These are phyloP conservation scores for Perca fluviatilis DNA, from an alignment of 2,113 vertebrate species.

Conservation along the genomic window DNA sequence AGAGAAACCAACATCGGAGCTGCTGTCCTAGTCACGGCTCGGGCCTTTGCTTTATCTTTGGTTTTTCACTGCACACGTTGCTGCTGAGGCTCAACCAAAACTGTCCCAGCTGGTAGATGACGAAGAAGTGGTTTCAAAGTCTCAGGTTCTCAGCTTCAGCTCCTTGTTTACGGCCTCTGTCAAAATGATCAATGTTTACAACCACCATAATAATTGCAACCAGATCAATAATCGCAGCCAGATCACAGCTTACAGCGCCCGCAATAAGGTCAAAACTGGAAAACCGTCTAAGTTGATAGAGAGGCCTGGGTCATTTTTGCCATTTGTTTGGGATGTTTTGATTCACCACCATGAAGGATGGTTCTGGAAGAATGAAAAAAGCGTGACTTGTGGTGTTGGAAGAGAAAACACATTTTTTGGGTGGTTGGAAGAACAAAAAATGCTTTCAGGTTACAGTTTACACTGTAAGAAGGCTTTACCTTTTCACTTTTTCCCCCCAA, in stretches of 20 bases:
- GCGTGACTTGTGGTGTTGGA: conserved; percentile 27
- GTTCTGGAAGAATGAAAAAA: conserved; percentile 7
- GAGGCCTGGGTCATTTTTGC: background rate
- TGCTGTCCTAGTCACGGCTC: background rate
- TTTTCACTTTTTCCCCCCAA: too few relatives aligned
- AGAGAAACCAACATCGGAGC: background rate
- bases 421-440: background rate
- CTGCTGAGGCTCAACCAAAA: background rate
- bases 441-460: conserved; percentile 15
- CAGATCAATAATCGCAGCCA: conserved; percentile 38
- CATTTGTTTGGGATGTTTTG: background rate
- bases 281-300: background rate
- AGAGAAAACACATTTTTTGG: background rate
- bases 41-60: background rate
- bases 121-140: background rate
- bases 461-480: background rate
- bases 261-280: background rate
- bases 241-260: background rate
- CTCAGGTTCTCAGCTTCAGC: background rate
- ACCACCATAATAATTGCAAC: background rate
- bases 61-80: background rate
- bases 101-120: background rate
- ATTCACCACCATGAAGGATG: background rate
- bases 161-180: conserved; percentile 1
- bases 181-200: background rate